Percentiles rank a stretch among this genome's conserved stretches.
Conservation (phyloP, 1,140 invertebrate species). For the Listronotus oregonensis region DNA sequence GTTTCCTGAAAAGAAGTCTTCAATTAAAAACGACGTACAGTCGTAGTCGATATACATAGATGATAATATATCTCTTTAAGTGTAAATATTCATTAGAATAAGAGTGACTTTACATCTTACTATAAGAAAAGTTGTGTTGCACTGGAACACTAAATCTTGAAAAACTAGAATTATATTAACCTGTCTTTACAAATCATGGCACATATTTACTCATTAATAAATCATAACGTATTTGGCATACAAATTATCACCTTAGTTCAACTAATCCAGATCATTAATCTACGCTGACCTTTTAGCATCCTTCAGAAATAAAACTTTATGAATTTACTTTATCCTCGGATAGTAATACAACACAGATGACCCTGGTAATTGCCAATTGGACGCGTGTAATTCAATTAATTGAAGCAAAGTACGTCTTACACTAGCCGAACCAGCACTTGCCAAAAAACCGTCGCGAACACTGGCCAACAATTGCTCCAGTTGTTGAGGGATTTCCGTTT, state of each 20-base stretch:
- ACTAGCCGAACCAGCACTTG: conserved; percentile 66
- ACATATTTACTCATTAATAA: background rate
- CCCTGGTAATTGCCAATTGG: conserved; percentile 85
- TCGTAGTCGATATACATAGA: too few species aligned
- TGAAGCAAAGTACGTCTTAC: conserved; percentile 83
- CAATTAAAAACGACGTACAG: too few species aligned
- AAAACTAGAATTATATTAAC: too few species aligned
- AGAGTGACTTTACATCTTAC: too few species aligned
- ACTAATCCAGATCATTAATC: background rate
- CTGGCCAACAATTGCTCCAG: conserved; percentile 75
- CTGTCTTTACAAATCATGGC: background rate
- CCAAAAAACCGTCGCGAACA: conserved; percentile 84
- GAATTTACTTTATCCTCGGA: conserved; percentile 63
- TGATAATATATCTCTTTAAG: too few species aligned
- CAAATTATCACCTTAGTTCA: background rate
- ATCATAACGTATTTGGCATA: background rate
- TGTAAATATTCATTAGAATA: too few species aligned
- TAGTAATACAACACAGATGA: conserved; percentile 89
- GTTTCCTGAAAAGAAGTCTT: too few species aligned
- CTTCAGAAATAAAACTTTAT: background rate
- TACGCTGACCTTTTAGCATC: background rate
- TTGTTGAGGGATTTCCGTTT: conserved; percentile 77
- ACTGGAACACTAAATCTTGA: too few species aligned
- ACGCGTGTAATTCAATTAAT: conserved; percentile 85
- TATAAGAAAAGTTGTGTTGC: too few species aligned